These are phyloP conservation scores for Lacanobia oleracea DNA, from an alignment of 2,888 invertebrate species.

Conservation along the genomic window DNA sequence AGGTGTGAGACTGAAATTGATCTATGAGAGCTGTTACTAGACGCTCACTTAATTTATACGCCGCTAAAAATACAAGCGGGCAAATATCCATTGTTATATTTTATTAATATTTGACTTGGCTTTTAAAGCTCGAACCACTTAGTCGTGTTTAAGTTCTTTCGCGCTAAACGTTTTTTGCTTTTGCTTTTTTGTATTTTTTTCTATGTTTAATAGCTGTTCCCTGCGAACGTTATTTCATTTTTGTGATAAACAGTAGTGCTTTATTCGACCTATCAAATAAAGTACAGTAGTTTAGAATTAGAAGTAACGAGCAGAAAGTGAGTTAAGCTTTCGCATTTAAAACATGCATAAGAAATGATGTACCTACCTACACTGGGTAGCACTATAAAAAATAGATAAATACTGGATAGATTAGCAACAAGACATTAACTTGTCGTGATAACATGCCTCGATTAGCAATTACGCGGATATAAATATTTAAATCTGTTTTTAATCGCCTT, in stretches of 20 bases:
- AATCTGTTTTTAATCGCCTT: conserved; percentile 28
- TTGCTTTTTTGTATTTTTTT: conserved; percentile 2
- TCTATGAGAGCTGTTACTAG: conserved; percentile 49
- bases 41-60: conserved; percentile 52
- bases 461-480: conserved; percentile 13
- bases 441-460: conserved; percentile 25
- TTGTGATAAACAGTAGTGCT: neutral
- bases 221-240: neutral
- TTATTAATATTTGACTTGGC: conserved; percentile 38
- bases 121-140: conserved; percentile 16
- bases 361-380: neutral
- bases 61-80: conserved; percentile 56
- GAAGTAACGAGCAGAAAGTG: neutral
- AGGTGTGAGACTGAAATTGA: conserved; percentile 63
- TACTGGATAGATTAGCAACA: conserved; percentile 16
- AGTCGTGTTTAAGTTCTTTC: conserved; percentile 11
- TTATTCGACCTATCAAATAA: neutral
- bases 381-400: neutral
- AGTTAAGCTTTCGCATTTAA: neutral
- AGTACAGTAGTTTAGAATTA: neutral
- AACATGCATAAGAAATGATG: neutral
- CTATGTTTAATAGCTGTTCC: neutral
- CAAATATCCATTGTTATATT: conserved; percentile 47
- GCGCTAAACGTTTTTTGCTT: conserved; percentile 5
- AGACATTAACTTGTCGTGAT: conserved; percentile 8